Percentiles rank a stretch among this genome's conserved stretches.
phyloP scores from a whole-genome alignment of 2,797 vertebrate species.

The Poeciliopsis turneri region DNA sequence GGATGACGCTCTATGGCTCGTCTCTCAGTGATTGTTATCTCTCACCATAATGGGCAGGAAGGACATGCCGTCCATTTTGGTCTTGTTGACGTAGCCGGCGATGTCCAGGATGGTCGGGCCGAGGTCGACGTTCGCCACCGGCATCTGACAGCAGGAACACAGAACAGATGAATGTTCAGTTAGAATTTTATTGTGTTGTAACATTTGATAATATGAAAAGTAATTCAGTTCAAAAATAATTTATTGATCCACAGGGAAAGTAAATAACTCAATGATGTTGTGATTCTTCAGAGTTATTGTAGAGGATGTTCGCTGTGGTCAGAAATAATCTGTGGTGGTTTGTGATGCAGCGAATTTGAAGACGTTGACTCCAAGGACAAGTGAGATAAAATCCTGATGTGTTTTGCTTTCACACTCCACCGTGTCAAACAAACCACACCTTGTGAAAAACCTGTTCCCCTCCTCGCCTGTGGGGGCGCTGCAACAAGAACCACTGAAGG shows the following conservation, averaged over 20 bases:
- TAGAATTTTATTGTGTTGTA: not conserved
- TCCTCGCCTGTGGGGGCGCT: not conserved
- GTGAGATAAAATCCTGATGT: too few species aligned
- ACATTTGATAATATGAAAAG: not conserved
- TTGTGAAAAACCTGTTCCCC: not conserved
- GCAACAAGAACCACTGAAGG: too few species aligned
- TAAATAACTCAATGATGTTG: too few species aligned
- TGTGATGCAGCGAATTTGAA: too few species aligned
- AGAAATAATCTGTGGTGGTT: too few species aligned
- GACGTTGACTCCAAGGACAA: too few species aligned
- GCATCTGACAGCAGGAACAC: constrained; percentile 77
- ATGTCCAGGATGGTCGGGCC: constrained; percentile 97
- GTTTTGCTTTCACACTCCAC: too few species aligned
- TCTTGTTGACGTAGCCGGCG: constrained; percentile 89
- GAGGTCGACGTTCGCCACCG: constrained; percentile 94
- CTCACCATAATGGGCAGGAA: constrained; percentile 90
- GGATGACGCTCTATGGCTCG: not conserved
- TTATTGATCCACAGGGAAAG: too few species aligned
- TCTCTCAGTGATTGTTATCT: not conserved
- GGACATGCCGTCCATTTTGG: constrained; percentile 95
- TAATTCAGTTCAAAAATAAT: not conserved
- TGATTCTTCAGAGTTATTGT: too few species aligned
- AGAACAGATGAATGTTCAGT: not conserved
- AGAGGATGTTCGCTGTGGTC: too few species aligned
- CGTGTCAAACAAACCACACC: not conserved